phyloP scores from a whole-genome alignment of 2,797 vertebrate genomes.

The Acomys russatus region DNA sequence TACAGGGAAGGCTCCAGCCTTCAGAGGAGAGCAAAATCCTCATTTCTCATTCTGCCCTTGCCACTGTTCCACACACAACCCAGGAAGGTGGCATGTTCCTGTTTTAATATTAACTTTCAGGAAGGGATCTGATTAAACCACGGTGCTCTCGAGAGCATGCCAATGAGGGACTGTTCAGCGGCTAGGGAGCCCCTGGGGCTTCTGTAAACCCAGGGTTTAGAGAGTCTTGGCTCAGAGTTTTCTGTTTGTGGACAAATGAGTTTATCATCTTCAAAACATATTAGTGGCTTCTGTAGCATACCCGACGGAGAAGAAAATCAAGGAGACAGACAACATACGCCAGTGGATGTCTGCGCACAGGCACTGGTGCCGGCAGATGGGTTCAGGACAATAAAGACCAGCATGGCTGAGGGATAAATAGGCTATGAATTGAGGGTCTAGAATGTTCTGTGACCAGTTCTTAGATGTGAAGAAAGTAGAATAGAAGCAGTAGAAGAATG shows the following conservation, averaged over 20 bases:
- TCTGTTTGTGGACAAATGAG: conserved; percentile 69
- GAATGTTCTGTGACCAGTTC: background rate
- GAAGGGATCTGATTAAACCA: conserved; percentile 71
- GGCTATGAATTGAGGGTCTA: background rate
- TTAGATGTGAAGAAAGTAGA: background rate
- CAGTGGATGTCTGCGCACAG: background rate
- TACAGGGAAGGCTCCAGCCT: background rate
- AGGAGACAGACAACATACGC: conserved; percentile 10
- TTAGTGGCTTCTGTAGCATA: conserved; percentile 74
- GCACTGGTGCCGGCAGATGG: background rate
- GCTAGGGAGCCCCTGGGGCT: background rate
- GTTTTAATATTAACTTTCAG: conserved; percentile 76
- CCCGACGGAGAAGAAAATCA: conserved; percentile 46
- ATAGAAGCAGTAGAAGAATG: background rate
- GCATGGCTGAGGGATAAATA: background rate
- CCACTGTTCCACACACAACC: conserved; percentile 42
- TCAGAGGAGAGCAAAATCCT: conserved; percentile 35
- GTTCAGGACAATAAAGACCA: background rate
- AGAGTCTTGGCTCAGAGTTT: conserved; percentile 64
- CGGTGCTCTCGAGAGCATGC: conserved; percentile 23
- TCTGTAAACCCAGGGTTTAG: conserved; percentile 59
- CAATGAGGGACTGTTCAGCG: conserved; percentile 41
- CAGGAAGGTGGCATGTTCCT: conserved; percentile 45
- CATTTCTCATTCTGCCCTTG: conserved; percentile 70
- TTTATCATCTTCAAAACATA: conserved; percentile 74